Evolutionary conservation across 2,888 invertebrate genomes (phyloP).

Genomic region (Megalurothrips usitatus): DNA sequence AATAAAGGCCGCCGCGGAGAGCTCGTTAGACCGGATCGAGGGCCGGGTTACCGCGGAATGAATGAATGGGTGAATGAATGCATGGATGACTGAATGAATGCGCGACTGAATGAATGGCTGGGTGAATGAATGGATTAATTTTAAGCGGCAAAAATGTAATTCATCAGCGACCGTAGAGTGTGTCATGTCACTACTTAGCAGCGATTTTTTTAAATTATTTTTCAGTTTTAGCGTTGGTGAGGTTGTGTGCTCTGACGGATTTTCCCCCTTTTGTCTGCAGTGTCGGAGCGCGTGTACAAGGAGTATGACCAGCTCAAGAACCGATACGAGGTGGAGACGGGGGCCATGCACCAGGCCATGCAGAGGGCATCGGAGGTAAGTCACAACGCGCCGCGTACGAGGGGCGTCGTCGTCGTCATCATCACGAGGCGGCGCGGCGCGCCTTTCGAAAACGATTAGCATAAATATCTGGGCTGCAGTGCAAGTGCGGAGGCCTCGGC

Average conservation of each 20-base stretch:
- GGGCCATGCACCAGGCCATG: slow-evolving; percentile 60
- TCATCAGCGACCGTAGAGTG: no score
- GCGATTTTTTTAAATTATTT: no score
- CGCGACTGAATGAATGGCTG: no score
- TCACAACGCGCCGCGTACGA: background rate
- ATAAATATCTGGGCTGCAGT: background rate
- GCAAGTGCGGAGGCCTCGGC: background rate
- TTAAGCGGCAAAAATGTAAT: no score
- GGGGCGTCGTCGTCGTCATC: background rate
- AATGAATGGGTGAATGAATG: no score
- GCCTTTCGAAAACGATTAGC: slow-evolving; percentile 17
- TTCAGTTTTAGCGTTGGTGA: no score
- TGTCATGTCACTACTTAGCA: no score
- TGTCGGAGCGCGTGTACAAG: slow-evolving; percentile 65
- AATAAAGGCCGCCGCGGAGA: no score
- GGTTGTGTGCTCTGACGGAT: background rate
- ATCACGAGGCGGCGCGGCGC: background rate
- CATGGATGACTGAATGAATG: no score
- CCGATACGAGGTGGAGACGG: slow-evolving; percentile 68
- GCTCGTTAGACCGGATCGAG: no score
- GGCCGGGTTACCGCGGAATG: no score
- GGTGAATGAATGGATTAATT: no score
- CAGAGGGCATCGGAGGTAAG: slow-evolving; percentile 42
- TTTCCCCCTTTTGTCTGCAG: slow-evolving; percentile 42
- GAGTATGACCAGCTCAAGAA: slow-evolving; percentile 71